Conservation (phyloP, 2,797 vertebrate genomes). For the Oreortyx pictus region DNA sequence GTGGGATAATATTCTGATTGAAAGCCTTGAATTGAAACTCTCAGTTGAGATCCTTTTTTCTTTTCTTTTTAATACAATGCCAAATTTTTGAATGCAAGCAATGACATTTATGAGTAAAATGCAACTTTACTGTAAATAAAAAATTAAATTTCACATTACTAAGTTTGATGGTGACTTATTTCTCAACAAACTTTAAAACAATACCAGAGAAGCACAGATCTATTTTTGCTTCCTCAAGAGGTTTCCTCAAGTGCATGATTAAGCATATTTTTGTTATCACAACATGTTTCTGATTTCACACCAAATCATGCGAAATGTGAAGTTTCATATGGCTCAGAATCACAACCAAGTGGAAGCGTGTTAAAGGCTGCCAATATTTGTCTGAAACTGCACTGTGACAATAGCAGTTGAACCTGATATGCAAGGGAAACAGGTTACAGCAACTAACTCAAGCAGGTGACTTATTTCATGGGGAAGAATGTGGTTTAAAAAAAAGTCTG, state of each 20-base stretch:
- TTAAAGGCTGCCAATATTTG: neutral
- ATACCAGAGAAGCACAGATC: neutral
- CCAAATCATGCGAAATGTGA: neutral
- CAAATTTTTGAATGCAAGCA: neutral
- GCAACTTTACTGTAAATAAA: neutral
- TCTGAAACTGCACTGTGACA: neutral
- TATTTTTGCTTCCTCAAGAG: neutral
- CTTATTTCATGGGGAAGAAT: neutral
- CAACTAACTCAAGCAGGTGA: neutral
- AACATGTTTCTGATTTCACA: constrained; percentile 15
- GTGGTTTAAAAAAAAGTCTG: neutral
- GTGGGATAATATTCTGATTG: neutral
- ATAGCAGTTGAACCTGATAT: neutral
- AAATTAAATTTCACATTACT: neutral
- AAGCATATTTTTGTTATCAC: neutral
- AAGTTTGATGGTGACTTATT: neutral
- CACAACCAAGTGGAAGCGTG: neutral
- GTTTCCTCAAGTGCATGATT: neutral
- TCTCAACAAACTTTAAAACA: neutral
- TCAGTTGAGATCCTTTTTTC: neutral
- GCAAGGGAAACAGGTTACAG: neutral
- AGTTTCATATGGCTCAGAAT: neutral
- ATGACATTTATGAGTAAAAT: neutral
- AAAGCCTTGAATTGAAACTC: neutral
- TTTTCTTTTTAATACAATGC: neutral